These are phyloP conservation scores for Boleophthalmus pectinirostris DNA, from an alignment of 2,113 vertebrate species.

Conservation along the genomic window DNA sequence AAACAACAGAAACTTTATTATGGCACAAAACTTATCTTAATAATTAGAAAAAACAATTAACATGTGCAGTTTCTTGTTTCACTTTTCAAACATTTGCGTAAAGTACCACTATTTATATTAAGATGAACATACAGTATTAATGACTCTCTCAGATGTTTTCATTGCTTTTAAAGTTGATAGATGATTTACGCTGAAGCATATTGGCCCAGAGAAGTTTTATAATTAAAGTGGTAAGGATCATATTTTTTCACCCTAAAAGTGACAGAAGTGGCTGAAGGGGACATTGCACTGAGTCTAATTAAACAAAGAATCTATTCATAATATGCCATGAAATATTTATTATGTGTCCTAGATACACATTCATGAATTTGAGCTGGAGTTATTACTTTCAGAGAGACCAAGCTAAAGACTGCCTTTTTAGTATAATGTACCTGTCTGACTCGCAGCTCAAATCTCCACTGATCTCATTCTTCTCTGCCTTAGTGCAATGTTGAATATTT, in stretches of 20 bases:
- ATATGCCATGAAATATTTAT: slow-evolving; percentile 66
- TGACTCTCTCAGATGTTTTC: slow-evolving; percentile 36
- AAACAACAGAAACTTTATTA: not conserved
- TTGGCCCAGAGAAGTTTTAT: slow-evolving; percentile 72
- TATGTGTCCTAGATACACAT: slow-evolving; percentile 49
- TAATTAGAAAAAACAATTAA: not conserved
- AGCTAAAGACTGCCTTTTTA: slow-evolving; percentile 11
- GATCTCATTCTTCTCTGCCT: slow-evolving; percentile 5
- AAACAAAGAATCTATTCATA: slow-evolving; percentile 70
- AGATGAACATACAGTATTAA: slow-evolving; percentile 39
- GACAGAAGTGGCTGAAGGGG: slow-evolving; percentile 71
- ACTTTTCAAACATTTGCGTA: not conserved
- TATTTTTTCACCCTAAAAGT: slow-evolving; percentile 69
- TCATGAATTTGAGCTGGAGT: slow-evolving; percentile 38
- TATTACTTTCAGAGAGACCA: slow-evolving; percentile 33
- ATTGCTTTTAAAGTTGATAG: slow-evolving; percentile 50
- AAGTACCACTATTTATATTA: slow-evolving; percentile 31
- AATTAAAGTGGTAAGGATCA: slow-evolving; percentile 71
- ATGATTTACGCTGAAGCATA: slow-evolving; percentile 55
- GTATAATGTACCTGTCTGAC: slow-evolving; percentile 24
- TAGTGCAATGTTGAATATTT: not conserved
- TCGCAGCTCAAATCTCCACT: slow-evolving; percentile 8
- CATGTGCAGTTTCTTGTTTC: not conserved
- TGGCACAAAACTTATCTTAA: not conserved
- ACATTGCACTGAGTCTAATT: slow-evolving; percentile 64